A percentile compares a stretch with the other conserved stretches of the same genome.
phyloP scores from a whole-genome alignment of 37 sponge, comb jelly and placozoan species.

The Oscarella lobularis region DNA sequence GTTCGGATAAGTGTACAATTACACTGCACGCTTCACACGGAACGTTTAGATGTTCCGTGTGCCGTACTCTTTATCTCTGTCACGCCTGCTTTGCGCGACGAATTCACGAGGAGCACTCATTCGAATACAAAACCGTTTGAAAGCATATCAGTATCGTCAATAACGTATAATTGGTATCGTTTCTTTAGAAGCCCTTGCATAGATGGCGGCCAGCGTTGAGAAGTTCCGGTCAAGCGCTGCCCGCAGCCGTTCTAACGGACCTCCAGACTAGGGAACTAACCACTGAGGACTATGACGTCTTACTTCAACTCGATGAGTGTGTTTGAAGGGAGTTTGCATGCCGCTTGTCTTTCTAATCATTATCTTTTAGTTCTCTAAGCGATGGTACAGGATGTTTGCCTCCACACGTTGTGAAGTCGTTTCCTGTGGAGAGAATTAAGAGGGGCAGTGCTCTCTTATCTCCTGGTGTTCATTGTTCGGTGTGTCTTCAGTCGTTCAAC shows the following conservation, averaged over 20 bases:
- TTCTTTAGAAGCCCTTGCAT: background rate
- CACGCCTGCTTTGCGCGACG: conserved; percentile 34
- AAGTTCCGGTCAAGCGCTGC: conserved; percentile 13
- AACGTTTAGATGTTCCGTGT: conserved; percentile 40
- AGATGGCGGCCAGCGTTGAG: background rate
- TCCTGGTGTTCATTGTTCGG: conserved; percentile 12
- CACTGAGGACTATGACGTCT: conserved; percentile 70
- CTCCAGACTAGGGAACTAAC: conserved; percentile 65
- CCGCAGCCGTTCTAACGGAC: conserved; percentile 32
- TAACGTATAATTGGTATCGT: no score
- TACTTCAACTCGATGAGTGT: conserved; percentile 57
- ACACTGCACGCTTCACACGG: no score
- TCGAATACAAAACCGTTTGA: no score
- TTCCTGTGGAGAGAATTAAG: conserved; percentile 47
- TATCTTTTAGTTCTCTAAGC: background rate
- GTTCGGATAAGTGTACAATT: conserved; percentile 7
- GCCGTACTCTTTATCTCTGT: conserved; percentile 42
- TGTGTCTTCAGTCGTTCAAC: conserved; percentile 28
- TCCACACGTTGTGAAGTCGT: conserved; percentile 12
- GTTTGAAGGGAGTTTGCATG: background rate
- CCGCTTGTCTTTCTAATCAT: background rate
- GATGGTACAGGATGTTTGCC: no score
- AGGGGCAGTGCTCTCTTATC: conserved; percentile 22
- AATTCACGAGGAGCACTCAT: no score
- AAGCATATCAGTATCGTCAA: no score